These are phyloP conservation scores for Acanthisitta chloris DNA, from an alignment of 2,113 vertebrate species.

Conservation along the genomic window DNA sequence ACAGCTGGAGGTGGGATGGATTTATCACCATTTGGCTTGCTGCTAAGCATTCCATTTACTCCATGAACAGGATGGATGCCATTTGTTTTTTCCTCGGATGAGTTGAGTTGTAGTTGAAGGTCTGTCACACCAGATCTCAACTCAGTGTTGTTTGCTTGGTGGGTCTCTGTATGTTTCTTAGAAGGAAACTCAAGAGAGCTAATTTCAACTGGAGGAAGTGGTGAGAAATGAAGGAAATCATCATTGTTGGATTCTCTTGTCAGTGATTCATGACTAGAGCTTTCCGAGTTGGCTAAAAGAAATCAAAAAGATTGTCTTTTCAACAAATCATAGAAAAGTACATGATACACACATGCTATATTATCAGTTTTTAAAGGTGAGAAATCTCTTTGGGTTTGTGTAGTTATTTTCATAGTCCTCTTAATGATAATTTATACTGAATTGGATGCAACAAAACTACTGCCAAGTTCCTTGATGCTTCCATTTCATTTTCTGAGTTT, in stretches of 20 bases:
- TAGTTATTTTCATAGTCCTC: neutral
- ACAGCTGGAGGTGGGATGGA: slow-evolving; percentile 49
- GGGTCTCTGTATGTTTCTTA: slow-evolving; percentile 75
- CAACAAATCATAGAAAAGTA: neutral
- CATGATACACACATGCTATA: neutral
- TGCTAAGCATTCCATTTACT: slow-evolving; percentile 73
- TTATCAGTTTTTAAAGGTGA: neutral
- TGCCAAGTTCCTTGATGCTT: no score
- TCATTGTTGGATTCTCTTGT: slow-evolving; percentile 73
- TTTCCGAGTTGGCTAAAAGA: slow-evolving; percentile 75
- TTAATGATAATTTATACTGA: neutral
- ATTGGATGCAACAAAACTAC: no score
- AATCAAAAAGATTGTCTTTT: neutral
- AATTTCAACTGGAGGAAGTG: slow-evolving; percentile 82
- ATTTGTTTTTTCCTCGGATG: slow-evolving; percentile 62
- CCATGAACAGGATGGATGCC: slow-evolving; percentile 63
- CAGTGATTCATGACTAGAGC: slow-evolving; percentile 73
- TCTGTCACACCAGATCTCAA: slow-evolving; percentile 74
- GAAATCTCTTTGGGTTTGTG: neutral
- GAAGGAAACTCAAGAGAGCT: slow-evolving; percentile 83
- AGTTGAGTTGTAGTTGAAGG: slow-evolving; percentile 67
- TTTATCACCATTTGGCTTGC: slow-evolving; percentile 55
- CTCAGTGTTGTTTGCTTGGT: slow-evolving; percentile 77
- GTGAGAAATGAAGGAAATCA: slow-evolving; percentile 78
- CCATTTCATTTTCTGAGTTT: neutral